phyloP scores from a whole-genome alignment of 2,113 vertebrate genomes.

The Saccopteryx bilineata region DNA sequence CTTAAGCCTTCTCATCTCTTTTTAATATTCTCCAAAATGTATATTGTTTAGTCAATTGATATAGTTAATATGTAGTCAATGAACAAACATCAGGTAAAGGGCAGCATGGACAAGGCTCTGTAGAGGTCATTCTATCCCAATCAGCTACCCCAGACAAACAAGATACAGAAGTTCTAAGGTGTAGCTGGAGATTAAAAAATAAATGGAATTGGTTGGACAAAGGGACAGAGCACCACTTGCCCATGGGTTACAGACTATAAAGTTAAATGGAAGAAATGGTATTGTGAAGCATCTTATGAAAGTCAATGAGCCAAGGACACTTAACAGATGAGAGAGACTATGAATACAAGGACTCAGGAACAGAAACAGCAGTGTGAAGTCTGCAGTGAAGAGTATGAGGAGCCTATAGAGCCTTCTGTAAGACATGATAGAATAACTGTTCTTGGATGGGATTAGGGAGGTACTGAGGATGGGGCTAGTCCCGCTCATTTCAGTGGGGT shows the following conservation, averaged over 20 bases:
- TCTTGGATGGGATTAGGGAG: not conserved
- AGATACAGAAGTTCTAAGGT: not conserved
- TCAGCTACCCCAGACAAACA: not conserved
- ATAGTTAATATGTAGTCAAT: not conserved
- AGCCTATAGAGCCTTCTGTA: not conserved
- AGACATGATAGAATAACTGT: not conserved
- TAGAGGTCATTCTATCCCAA: not conserved
- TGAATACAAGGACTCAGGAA: not conserved
- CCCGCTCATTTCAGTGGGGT: not conserved
- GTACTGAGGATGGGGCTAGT: not conserved
- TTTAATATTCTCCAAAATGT: constrained; percentile 12
- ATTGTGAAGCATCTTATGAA: not conserved
- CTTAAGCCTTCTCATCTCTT: not conserved
- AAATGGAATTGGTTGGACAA: not conserved
- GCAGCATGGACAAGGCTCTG: not conserved
- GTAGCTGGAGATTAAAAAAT: not conserved
- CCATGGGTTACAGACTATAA: not conserved
- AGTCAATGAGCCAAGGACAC: not conserved
- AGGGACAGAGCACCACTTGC: not conserved
- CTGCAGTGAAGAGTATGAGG: not conserved
- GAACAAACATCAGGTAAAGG: not conserved
- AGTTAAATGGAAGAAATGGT: not conserved
- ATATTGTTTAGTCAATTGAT: not conserved
- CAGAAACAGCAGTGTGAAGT: not conserved
- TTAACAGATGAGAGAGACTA: not conserved